Evolutionary conservation across 2,888 invertebrate species (phyloP), one percentile per base, ranked within the genome.

Genomic region (Copidosoma aretas): DNA sequence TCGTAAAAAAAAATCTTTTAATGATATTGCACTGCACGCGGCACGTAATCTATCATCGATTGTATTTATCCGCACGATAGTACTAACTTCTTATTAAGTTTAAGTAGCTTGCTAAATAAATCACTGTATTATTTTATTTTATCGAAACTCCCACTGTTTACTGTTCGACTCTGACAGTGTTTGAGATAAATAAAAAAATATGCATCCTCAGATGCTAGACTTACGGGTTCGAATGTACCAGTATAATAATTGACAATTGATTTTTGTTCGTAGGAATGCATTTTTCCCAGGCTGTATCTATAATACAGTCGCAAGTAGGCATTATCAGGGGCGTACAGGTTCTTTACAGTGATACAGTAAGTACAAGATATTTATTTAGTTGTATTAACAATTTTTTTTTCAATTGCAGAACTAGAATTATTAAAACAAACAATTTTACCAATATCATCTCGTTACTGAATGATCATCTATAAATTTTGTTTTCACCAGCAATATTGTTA

Each of bases 251-350:
- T 58, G 75, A 41, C 41, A 41, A 41, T n/a, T n/a, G 14, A 41
- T 41, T 76, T 77, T 76, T 67, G 74, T 75, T 89, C 90, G 19
- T 87, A 94, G 98, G 98, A 80, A 98, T 97, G 97, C 97, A 97
- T 87, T 97, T 98, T 88, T 95, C 96, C 76, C 97, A 98, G 86
- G 94, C 97, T 75, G 95, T 98, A 80, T 93, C 96, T 79, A 96
- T 97, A 80, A 93, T 98, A 81, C 97, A 97, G 86, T 93, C 95
- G 73, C 97, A 97, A 89, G 95, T 97, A 84, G 94, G 95, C 77
- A 90, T 93, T 80, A 95, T 98, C 80, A 91, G 95, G 86, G 95
- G 95, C 75, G 96, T 97, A 74, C 95, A 98, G 89, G 95, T 98
- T 77, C 90, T 97, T 78, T 98, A 98, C 87, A 97, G 95, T 85